Evolutionary conservation across 2,888 invertebrate species (phyloP).

Genomic region (Zelleria hepariella): DNA sequence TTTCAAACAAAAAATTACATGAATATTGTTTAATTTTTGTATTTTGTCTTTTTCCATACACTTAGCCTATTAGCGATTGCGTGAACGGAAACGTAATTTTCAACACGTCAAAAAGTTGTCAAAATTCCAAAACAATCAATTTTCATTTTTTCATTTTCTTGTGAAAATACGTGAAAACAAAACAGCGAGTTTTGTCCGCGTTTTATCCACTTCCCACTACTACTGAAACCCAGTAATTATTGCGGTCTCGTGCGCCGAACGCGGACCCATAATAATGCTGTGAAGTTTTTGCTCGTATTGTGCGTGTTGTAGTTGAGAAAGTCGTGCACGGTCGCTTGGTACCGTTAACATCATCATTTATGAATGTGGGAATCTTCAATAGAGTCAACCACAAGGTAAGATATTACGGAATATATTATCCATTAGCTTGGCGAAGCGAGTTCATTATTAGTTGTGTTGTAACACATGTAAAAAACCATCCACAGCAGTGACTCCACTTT

Average conservation of each 20-base stretch:
- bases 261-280: neutral
- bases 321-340: slow-evolving; percentile 14
- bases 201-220: no score
- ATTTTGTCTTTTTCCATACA: no score
- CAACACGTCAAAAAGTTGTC: neutral
- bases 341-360: slow-evolving; percentile 66
- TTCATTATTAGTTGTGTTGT: neutral
- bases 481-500: no score
- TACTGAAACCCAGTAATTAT: neutral
- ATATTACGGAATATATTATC: slow-evolving; percentile 6
- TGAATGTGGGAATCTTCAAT: slow-evolving; percentile 88
- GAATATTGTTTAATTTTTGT: no score
- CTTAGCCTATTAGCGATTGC: no score
- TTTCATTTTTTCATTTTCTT: no score
- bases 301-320: neutral
- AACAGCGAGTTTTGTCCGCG: no score
- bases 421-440: neutral
- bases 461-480: neutral
- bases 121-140: neutral
- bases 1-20: no score
- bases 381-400: slow-evolving; percentile 83
- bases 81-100: neutral
- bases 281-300: neutral
- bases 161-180: no score
- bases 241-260: neutral